Evolutionary conservation across 1,140 invertebrate genomes (phyloP).

Genomic region (Drosophila bocki): DNA sequence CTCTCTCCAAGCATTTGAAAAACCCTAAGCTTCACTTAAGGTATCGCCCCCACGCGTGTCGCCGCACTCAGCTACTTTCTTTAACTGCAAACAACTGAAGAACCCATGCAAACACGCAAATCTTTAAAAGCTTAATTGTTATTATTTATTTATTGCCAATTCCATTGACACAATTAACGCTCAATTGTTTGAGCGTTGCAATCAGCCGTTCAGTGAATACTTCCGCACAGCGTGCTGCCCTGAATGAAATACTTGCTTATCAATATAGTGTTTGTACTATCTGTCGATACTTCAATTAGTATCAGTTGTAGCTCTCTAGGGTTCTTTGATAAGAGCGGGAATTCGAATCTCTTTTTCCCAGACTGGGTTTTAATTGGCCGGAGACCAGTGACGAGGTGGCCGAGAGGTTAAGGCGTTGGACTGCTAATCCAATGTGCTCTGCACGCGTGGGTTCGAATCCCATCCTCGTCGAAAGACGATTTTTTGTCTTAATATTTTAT

Average conservation of each 20-base stretch:
- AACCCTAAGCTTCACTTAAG: slow-evolving; percentile 47
- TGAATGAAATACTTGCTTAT: not conserved
- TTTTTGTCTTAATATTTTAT: slow-evolving; percentile 10
- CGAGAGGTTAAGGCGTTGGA: slow-evolving; percentile 96
- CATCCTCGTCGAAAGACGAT: slow-evolving; percentile 90
- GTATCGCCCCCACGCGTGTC: slow-evolving; percentile 38
- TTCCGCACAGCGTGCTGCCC: slow-evolving; percentile 6
- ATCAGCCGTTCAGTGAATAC: not conserved
- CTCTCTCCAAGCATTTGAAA: not conserved
- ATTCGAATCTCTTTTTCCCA: not conserved
- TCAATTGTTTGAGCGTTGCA: too few relatives aligned
- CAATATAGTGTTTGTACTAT: not conserved
- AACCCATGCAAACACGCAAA: slow-evolving; percentile 39
- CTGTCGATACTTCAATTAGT: slow-evolving; percentile 17
- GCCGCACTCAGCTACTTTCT: slow-evolving; percentile 65
- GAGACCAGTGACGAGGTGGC: slow-evolving; percentile 90
- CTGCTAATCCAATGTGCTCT: slow-evolving; percentile 90
- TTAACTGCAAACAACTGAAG: slow-evolving; percentile 51
- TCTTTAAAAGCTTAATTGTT: slow-evolving; percentile 16
- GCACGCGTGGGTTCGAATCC: slow-evolving; percentile 95
- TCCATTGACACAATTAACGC: slow-evolving; percentile 65
- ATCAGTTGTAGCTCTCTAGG: not conserved
- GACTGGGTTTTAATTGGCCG: not conserved
- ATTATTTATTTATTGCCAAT: slow-evolving; percentile 28
- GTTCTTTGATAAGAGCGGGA: slow-evolving; percentile 30